Conservation (phyloP, 2,888 invertebrate species). For the Eupithecia exiguata region DNA sequence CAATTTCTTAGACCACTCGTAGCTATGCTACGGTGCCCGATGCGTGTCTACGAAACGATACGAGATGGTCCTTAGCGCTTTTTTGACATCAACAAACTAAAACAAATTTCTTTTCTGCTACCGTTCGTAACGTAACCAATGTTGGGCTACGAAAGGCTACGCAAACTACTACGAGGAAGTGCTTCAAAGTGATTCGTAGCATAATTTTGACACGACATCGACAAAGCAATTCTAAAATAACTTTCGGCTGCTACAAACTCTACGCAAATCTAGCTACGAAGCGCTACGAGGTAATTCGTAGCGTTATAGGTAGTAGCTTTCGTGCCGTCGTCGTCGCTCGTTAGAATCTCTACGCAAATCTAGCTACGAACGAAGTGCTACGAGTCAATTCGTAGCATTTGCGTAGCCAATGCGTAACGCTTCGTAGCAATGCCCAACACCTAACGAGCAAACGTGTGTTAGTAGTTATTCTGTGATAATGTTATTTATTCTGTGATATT, state of each 20-base stretch:
- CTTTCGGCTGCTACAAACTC: neutral
- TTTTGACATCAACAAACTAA: neutral
- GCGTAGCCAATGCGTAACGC: neutral
- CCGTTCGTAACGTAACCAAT: too few relatives aligned
- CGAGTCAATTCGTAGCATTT: neutral
- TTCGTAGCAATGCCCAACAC: neutral
- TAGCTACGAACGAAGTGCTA: neutral
- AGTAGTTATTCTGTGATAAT: too few relatives aligned
- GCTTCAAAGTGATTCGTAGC: neutral
- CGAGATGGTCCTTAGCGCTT: neutral
- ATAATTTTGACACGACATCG: neutral
- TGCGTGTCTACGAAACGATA: neutral
- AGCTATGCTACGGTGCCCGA: neutral
- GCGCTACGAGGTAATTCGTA: slow-evolving; percentile 1
- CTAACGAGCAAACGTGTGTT: neutral
- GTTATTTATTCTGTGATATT: too few relatives aligned
- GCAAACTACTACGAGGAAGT: neutral
- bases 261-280: neutral
- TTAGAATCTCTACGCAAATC: too few relatives aligned
- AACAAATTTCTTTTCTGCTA: too few relatives aligned
- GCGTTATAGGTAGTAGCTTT: too few relatives aligned
- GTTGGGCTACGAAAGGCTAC: too few relatives aligned
- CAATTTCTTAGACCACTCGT: neutral
- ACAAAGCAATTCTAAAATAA: neutral
- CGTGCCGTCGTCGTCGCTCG: too few relatives aligned